Conservation (phyloP, 1,140 invertebrate genomes). For the Polyergus mexicanus region DNA sequence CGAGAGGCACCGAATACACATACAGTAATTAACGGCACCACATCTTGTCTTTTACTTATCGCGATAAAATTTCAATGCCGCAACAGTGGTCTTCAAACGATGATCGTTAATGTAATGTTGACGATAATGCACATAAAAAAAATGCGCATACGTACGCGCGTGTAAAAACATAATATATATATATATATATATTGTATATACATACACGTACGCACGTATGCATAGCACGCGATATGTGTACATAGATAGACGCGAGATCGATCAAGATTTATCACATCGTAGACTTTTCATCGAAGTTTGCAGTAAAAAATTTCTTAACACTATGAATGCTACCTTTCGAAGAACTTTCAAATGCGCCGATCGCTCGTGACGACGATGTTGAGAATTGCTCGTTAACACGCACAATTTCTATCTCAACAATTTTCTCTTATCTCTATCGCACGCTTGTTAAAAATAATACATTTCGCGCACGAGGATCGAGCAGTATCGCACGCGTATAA, state of each 20-base stretch:
- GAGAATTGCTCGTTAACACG: not conserved
- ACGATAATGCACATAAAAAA: slow-evolving; percentile 62
- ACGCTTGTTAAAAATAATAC: slow-evolving; percentile 28
- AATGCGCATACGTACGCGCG: slow-evolving; percentile 28
- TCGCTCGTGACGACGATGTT: not conserved
- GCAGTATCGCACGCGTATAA: not conserved
- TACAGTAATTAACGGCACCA: slow-evolving; percentile 40
- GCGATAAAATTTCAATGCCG: slow-evolving; percentile 64
- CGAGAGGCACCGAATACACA: not conserved
- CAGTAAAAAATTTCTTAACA: slow-evolving; percentile 31
- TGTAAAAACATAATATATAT: not conserved
- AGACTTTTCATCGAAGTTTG: slow-evolving; percentile 64
- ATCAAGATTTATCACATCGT: slow-evolving; percentile 73
- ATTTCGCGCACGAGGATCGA: slow-evolving; percentile 24
- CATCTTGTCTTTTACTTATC: slow-evolving; percentile 3
- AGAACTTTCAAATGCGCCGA: slow-evolving; percentile 47
- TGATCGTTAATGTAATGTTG: slow-evolving; percentile 56
- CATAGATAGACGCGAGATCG: slow-evolving; percentile 60
- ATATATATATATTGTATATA: slow-evolving; percentile 14
- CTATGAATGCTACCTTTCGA: slow-evolving; percentile 30
- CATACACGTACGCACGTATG: not conserved
- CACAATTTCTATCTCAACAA: slow-evolving; percentile 15
- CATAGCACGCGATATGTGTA: slow-evolving; percentile 36
- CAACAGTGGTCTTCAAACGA: slow-evolving; percentile 62
- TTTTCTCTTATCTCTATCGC: not conserved